Evolutionary conservation across 2,113 vertebrate species (phyloP), one percentile per base, ranked within the genome.

Genomic region (Malurus elegans): DNA sequence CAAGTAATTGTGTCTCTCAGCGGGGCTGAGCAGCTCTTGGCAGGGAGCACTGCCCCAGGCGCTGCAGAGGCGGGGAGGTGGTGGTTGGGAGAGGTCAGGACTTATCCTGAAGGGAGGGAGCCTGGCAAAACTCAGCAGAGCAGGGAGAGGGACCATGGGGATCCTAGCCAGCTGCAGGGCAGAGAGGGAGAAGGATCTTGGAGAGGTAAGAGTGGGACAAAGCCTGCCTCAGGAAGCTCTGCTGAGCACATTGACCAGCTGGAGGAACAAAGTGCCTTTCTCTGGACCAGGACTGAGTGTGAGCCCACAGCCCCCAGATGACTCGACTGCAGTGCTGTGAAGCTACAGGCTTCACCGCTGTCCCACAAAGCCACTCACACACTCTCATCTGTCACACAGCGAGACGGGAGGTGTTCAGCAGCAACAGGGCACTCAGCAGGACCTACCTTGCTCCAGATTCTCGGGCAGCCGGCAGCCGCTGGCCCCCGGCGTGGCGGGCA

Each of bases 401-500:
- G 1, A 54, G 14, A 58, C 32, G 2, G 2, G 64, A 58, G 26
- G 7, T 2, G 12, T 53, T 54, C 34, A 1, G 0, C 25, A 54
- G 18, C 26, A 36, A 12, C n/a, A 3, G 18, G 8, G 58, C 32
- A 23, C 12, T 1, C 15, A 31, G 70, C 53, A 25, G 54, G 6
- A 50, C 98, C 98, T 96, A 99, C 99, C 98, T 98, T 97, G 97
- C 84, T 97, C 97, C 2, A 90, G 75, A 54, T 92, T 34, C 67
- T 97, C 97, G 2, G 79, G 94, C 50, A 83, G 21, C 4, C 93
- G 90, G 61, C 82, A 29, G 19, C 96, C 40, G 3, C 98, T 98
- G 25, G 98, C 96, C 20, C 95, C 97, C 0, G 99, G 99, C 1
- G 98, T 98, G 6, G 98, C 98, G 0, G 99, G 99, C 57, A 99